phyloP scores from a whole-genome alignment of 2,113 vertebrate species.

The Neodon shergylaensis region DNA sequence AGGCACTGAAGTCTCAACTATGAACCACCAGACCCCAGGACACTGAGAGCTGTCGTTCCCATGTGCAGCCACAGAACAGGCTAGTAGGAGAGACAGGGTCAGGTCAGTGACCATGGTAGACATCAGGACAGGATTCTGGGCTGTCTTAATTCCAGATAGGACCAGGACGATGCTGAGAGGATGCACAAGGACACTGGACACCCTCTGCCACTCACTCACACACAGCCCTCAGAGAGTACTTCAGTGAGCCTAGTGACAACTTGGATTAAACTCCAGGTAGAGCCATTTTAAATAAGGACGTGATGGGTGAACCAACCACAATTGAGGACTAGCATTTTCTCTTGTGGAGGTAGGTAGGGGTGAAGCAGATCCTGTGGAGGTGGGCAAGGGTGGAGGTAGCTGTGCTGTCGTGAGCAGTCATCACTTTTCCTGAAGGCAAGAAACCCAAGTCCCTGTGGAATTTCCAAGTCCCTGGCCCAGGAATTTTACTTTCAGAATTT shows the following conservation, averaged over 20 bases:
- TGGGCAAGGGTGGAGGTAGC: not conserved
- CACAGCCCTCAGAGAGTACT: not conserved
- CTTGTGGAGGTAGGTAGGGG: not conserved
- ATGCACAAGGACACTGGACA: not conserved
- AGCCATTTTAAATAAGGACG: not conserved
- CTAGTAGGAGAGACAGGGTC: not conserved
- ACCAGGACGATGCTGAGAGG: not conserved
- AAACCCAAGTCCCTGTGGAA: constrained; percentile 62
- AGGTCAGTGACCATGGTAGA: not conserved
- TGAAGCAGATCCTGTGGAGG: not conserved
- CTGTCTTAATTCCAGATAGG: not conserved
- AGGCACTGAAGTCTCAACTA: not conserved
- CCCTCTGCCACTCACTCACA: not conserved
- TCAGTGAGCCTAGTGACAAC: not conserved
- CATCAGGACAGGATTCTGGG: not conserved
- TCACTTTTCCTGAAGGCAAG: constrained; percentile 65
- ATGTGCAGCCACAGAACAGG: not conserved
- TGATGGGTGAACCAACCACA: not conserved
- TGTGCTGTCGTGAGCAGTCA: constrained; percentile 30
- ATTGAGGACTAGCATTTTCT: not conserved
- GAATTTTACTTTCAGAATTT: constrained; percentile 77
- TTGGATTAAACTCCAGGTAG: not conserved
- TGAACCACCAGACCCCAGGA: not conserved
- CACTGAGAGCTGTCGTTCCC: not conserved
- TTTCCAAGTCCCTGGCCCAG: constrained; percentile 72